These are phyloP conservation scores for Acanthurus leucopareius DNA, from an alignment of 2,797 vertebrate genomes.

Conservation along the genomic window DNA sequence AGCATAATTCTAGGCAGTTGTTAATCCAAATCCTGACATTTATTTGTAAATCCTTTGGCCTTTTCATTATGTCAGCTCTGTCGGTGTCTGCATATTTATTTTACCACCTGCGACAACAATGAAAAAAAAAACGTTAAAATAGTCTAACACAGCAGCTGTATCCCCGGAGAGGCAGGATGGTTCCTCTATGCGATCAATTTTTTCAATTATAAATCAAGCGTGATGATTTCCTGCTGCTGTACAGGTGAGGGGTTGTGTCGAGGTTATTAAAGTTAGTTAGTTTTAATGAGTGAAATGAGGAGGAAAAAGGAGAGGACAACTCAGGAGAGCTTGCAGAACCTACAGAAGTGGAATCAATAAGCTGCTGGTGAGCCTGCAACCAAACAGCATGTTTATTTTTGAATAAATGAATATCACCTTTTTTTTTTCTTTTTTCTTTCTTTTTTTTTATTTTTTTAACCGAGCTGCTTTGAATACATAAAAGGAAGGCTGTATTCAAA, in stretches of 20 bases:
- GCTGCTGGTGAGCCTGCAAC: slow-evolving; percentile 33
- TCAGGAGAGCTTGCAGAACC: slow-evolving; percentile 17
- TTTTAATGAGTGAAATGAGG: slow-evolving; percentile 40
- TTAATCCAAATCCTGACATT: slow-evolving; percentile 45
- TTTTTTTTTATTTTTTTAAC: neutral
- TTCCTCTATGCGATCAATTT: slow-evolving; percentile 39
- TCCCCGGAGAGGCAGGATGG: slow-evolving; percentile 18
- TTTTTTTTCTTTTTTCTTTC: neutral
- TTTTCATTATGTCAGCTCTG: slow-evolving; percentile 42
- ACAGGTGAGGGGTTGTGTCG: slow-evolving; percentile 42
- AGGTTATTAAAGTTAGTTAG: slow-evolving; percentile 30
- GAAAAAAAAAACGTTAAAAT: slow-evolving; percentile 27
- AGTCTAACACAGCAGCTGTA: slow-evolving; percentile 28
- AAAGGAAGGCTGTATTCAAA: slow-evolving; percentile 37
- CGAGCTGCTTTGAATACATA: slow-evolving; percentile 49
- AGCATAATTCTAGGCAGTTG: slow-evolving; percentile 22
- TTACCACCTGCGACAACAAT: slow-evolving; percentile 20
- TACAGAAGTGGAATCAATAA: slow-evolving; percentile 33
- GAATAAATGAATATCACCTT: slow-evolving; percentile 54
- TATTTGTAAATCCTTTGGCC: slow-evolving; percentile 26
- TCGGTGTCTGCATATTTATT: slow-evolving; percentile 18
- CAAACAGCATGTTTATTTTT: slow-evolving; percentile 56
- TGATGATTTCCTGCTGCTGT: slow-evolving; percentile 36
- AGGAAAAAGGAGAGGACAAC: slow-evolving; percentile 20
- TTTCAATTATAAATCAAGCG: slow-evolving; percentile 58